These are phyloP conservation scores for Formica aserva DNA, from an alignment of 2,888 invertebrate species.

Conservation along the genomic window DNA sequence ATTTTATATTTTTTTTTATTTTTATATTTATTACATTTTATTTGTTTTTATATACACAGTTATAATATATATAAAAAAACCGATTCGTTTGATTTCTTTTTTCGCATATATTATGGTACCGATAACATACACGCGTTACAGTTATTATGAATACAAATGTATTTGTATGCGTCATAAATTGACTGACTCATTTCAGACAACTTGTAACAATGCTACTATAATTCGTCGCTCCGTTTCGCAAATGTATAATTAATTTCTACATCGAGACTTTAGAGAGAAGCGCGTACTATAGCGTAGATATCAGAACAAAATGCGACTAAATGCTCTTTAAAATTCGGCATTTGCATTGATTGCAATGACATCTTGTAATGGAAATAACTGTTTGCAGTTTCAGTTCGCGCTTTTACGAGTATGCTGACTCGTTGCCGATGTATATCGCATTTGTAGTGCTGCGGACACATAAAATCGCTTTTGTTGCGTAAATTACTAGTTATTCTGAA, in stretches of 20 bases:
- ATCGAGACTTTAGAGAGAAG: slow-evolving; percentile 4
- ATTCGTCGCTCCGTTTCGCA: not conserved
- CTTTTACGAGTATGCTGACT: slow-evolving; percentile 46
- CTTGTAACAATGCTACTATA: not conserved
- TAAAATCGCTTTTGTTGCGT: slow-evolving; percentile 58
- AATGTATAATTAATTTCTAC: slow-evolving; percentile 16
- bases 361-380: slow-evolving; percentile 25
- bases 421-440: slow-evolving; percentile 8
- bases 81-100: not conserved
- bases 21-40: not conserved
- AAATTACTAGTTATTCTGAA: slow-evolving; percentile 64
- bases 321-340: slow-evolving; percentile 19
- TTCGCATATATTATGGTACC: not conserved
- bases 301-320: not conserved
- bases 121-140: not conserved
- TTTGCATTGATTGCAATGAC: slow-evolving; percentile 24
- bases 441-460: slow-evolving; percentile 17
- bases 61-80: not conserved
- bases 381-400: slow-evolving; percentile 1
- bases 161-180: not conserved
- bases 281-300: not conserved
- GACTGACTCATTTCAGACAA: not conserved
- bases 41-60: not conserved
- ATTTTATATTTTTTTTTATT: not conserved
- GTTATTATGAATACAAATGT: not conserved